A percentile compares a stretch with the other conserved stretches of the same genome.
These are phyloP conservation scores for Merluccius polli DNA, from an alignment of 2,797 vertebrate genomes.

Conservation along the genomic window DNA sequence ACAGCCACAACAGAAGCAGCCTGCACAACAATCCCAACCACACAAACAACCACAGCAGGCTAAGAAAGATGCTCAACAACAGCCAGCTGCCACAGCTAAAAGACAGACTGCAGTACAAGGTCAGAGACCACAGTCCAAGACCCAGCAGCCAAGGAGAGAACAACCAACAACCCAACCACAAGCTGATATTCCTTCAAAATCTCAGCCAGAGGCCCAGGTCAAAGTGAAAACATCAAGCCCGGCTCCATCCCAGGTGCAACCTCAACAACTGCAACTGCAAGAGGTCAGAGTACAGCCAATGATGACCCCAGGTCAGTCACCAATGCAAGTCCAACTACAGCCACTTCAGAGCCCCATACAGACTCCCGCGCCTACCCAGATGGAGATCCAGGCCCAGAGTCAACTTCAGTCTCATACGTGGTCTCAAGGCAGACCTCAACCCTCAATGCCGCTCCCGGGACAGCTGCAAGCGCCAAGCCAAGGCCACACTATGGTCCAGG, in stretches of 20 bases:
- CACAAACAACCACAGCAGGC: background rate
- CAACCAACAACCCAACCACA: conserved; percentile 22
- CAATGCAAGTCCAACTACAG: conserved; percentile 26
- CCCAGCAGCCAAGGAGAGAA: conserved; percentile 24
- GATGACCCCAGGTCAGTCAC: conserved; percentile 28
- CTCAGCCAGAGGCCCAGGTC: conserved; percentile 23
- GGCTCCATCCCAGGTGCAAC: conserved; percentile 13
- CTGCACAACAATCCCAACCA: conserved; percentile 18
- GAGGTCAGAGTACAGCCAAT: conserved; percentile 21
- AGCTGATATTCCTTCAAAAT: conserved; percentile 18
- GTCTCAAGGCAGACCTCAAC: conserved; percentile 26
- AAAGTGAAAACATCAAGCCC: conserved; percentile 22
- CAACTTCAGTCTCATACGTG: conserved; percentile 25
- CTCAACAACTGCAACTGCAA: conserved; percentile 22
- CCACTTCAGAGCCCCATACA: conserved; percentile 12
- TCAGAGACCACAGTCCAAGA: conserved; percentile 15
- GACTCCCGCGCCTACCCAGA: conserved; percentile 24
- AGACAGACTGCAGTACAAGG: conserved; percentile 8
- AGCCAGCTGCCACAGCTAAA: conserved; percentile 25
- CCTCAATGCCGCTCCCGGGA: conserved; percentile 10
- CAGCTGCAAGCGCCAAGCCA: conserved; percentile 15
- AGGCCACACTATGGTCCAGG: conserved; percentile 32
- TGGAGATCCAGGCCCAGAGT: conserved; percentile 18
- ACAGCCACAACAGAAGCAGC: conserved; percentile 7
- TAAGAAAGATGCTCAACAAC: conserved; percentile 22